These are phyloP conservation scores for Argyresthia goedartella DNA, from an alignment of 2,888 invertebrate genomes.

Conservation along the genomic window DNA sequence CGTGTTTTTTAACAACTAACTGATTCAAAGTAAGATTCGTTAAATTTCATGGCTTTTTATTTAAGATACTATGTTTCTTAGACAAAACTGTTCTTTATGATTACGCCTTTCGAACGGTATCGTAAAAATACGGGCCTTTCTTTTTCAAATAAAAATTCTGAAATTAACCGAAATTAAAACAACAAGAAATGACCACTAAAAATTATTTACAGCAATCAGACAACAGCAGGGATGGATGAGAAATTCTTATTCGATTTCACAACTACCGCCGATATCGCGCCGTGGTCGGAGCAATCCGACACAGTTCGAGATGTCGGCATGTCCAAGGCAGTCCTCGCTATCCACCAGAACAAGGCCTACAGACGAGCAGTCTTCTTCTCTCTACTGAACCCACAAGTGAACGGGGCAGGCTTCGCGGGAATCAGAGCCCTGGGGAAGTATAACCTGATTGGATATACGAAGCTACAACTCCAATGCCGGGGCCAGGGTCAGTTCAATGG, in stretches of 20 bases:
- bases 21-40: too few relatives aligned
- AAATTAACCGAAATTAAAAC: too few relatives aligned
- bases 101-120: too few relatives aligned
- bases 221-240: constrained; percentile 16
- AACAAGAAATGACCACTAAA: too few relatives aligned
- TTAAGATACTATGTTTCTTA: too few relatives aligned
- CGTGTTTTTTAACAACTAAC: too few relatives aligned
- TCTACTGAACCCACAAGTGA: constrained; percentile 74
- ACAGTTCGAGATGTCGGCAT: constrained; percentile 74
- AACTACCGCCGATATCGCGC: constrained; percentile 50
- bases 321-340: constrained; percentile 73
- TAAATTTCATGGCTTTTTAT: too few relatives aligned
- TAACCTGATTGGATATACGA: constrained; percentile 57
- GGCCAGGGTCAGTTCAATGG: constrained; percentile 71
- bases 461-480: constrained; percentile 65
- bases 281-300: constrained; percentile 76
- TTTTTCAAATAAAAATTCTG: too few relatives aligned
- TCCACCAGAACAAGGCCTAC: constrained; percentile 72
- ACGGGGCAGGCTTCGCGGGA: constrained; percentile 78
- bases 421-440: constrained; percentile 59
- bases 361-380: constrained; percentile 75
- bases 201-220: too few relatives aligned
- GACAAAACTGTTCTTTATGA: too few relatives aligned
- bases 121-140: too few relatives aligned
- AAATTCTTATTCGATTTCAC: constrained; percentile 72